Percentiles rank a stretch among this genome's conserved stretches.
phyloP scores from a whole-genome alignment of 1,140 invertebrate genomes.

The Anoplolepis gracilipes region DNA sequence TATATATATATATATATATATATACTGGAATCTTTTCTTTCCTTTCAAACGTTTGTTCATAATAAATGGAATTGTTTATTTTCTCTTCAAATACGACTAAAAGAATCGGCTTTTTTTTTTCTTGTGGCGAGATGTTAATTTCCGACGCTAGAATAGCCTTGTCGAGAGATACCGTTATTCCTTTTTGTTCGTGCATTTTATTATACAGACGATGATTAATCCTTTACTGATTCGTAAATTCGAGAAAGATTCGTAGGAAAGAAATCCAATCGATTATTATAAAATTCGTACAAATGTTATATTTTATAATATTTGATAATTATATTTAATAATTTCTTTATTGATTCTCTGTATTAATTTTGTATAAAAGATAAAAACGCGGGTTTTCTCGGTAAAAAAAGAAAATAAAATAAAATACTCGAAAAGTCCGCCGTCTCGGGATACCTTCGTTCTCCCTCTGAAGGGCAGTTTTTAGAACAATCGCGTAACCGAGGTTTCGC shows the following conservation, averaged over 20 bases:
- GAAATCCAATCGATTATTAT: background rate
- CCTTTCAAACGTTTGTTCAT: background rate
- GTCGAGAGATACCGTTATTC: slow-evolving; percentile 69
- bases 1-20: too few species aligned
- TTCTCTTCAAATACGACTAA: background rate
- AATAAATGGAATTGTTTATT: background rate
- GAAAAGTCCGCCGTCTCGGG: background rate
- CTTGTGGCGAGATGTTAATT: slow-evolving; percentile 71
- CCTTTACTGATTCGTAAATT: slow-evolving; percentile 47
- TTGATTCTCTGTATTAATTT: background rate
- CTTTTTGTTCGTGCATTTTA: slow-evolving; percentile 36
- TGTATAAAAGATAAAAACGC: background rate
- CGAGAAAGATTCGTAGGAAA: background rate
- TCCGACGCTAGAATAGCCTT: slow-evolving; percentile 49
- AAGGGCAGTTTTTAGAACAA: slow-evolving; percentile 60
- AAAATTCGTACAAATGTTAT: slow-evolving; percentile 17
- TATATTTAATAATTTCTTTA: background rate
- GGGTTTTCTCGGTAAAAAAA: background rate
- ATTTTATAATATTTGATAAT: too few species aligned
- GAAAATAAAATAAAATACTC: too few species aligned
- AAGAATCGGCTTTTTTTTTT: slow-evolving; percentile 2
- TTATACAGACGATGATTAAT: slow-evolving; percentile 29
- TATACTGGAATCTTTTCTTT: background rate
- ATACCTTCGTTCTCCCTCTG: background rate
- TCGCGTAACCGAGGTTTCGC: slow-evolving; percentile 13